Conservation (phyloP, 2,113 vertebrate species). For the Callopanchax toddi region DNA sequence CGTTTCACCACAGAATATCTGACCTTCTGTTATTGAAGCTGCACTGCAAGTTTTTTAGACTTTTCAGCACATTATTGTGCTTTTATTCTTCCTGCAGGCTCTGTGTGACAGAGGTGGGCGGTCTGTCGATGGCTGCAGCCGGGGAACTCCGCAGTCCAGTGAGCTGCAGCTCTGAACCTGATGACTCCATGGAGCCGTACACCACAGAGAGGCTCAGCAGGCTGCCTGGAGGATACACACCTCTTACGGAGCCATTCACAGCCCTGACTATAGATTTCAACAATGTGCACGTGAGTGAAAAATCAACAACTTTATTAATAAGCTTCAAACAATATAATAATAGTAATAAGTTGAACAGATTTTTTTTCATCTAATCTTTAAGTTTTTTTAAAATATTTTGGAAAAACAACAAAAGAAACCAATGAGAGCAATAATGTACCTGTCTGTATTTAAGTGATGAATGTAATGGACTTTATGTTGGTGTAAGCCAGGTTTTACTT, state of each 20-base stretch:
- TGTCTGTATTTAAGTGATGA: too few species aligned
- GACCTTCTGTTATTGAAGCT: too few species aligned
- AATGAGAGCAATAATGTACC: too few species aligned
- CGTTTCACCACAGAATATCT: not conserved
- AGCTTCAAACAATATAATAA: too few species aligned
- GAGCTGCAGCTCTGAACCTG: slow-evolving; percentile 75
- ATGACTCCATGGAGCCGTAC: slow-evolving; percentile 91
- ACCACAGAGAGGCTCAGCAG: slow-evolving; percentile 93
- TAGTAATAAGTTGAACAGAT: too few species aligned
- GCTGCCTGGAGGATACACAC: slow-evolving; percentile 86
- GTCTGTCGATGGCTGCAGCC: slow-evolving; percentile 78
- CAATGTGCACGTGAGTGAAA: slow-evolving; percentile 83
- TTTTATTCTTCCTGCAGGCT: slow-evolving; percentile 74
- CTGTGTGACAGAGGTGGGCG: slow-evolving; percentile 80
- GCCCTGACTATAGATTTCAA: slow-evolving; percentile 92
- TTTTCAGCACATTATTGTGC: not conserved
- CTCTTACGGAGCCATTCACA: slow-evolving; percentile 88
- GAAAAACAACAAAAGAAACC: too few species aligned
- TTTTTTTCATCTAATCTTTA: too few species aligned
- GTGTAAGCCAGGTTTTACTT: too few species aligned
- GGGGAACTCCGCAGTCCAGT: slow-evolving; percentile 88
- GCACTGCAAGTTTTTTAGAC: not conserved
- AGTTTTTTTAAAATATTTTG: too few species aligned
- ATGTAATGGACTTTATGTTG: too few species aligned
- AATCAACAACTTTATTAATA: not conserved